Evolutionary conservation across 2,797 vertebrate genomes (phyloP), one percentile per base, ranked within the genome.

Genomic region (Brachyalestes nurse): DNA sequence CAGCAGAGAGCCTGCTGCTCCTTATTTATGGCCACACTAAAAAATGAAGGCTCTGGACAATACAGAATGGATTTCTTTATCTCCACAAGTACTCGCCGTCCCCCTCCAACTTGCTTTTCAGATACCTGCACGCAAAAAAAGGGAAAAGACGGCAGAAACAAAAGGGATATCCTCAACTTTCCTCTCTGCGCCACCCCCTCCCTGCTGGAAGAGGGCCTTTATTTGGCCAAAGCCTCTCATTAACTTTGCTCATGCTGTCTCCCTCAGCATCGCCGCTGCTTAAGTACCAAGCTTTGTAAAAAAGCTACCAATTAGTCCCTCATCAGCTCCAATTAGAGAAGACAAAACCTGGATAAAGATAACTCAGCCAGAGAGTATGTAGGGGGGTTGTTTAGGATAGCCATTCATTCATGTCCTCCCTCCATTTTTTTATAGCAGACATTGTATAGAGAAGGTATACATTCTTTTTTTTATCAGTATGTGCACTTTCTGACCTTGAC

Each of bases 281-380:
- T 95, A 96, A 98, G 96, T 92, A 93, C 93, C 90, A 90, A 92
- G 91, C 91, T 94, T 95, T 91, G 94, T 94, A 94, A 95, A 94
- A 88, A 96, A 96, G 94, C 95, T 93, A 96, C 96, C 97, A 99
- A 98, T 99, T 99, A 99, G 97, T 96, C 95, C 94, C 96, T 98
- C 97, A 98, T 99, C 98, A 98, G 96, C 96, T 97, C 96, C 97
- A 98, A 99, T 99, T 98, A 98, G 96, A 90, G 94, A 93, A 97
- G 96, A 99, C 97, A 99, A 98, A 98, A 92, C 93, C 94, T 88
- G 95, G 95, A 95, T 96, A 97, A 96, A 97, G 97, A 98, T 98
- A 99, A 97, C 96, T 97, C 93, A 89, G 93, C 94, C 95, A 96
- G 95, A 95, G 88, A 90, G 90, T 86, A 6, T 85, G 87, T 79